Evolutionary conservation across 2,888 invertebrate species (phyloP).

Genomic region (Shargacucullia verbasci): DNA sequence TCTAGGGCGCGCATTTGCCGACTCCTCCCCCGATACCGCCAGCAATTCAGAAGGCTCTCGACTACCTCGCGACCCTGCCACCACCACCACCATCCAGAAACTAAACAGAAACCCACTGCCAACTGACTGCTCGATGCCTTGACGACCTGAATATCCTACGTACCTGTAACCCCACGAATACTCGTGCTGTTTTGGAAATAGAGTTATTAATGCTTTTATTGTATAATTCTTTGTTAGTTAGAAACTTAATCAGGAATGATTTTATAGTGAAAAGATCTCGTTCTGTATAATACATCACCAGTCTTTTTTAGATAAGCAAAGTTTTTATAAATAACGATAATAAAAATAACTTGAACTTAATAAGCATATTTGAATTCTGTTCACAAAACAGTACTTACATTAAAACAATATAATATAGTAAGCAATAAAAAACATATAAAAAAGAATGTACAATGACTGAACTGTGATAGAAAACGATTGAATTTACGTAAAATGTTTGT

Average conservation of each 20-base stretch:
- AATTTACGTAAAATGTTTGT: slow-evolving; percentile 71
- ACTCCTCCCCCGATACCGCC: slow-evolving; percentile 94
- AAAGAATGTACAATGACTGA: slow-evolving; percentile 79
- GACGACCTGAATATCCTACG: slow-evolving; percentile 51
- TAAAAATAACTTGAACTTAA: slow-evolving; percentile 26
- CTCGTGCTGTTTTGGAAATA: slow-evolving; percentile 72
- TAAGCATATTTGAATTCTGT: slow-evolving; percentile 58
- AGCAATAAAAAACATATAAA: slow-evolving; percentile 80
- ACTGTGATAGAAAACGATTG: slow-evolving; percentile 85
- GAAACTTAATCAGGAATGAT: slow-evolving; percentile 12
- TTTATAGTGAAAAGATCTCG: slow-evolving; percentile 48
- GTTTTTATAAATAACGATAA: slow-evolving; percentile 2
- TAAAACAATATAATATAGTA: slow-evolving; percentile 58
- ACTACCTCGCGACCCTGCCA: slow-evolving; percentile 91
- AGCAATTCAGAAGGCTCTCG: slow-evolving; percentile 93
- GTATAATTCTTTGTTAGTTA: slow-evolving; percentile 4
- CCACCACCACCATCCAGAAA: slow-evolving; percentile 81
- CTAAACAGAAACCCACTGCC: slow-evolving; percentile 51
- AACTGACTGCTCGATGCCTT: slow-evolving; percentile 36
- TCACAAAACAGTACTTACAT: slow-evolving; percentile 69
- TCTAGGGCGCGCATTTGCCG: slow-evolving; percentile 92
- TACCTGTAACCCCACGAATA: slow-evolving; percentile 63
- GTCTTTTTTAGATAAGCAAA: slow-evolving; percentile 42
- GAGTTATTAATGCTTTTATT: slow-evolving; percentile 35
- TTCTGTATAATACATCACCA: slow-evolving; percentile 38